Evolutionary conservation across 2,797 vertebrate species (phyloP).

Genomic region (Hydrocynus forskahlii): DNA sequence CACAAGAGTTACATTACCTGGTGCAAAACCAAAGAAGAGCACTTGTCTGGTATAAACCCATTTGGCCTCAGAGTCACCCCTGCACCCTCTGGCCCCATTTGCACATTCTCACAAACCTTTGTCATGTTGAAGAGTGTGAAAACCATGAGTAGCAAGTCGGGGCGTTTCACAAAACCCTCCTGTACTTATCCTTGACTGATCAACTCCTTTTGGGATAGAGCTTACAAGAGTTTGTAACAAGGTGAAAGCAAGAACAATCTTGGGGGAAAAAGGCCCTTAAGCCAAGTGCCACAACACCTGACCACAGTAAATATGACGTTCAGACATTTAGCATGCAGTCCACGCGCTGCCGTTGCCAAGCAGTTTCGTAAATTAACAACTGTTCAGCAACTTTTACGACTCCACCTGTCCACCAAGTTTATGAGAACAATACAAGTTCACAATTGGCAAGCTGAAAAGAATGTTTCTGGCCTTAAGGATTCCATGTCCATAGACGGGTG

Average conservation of each 20-base stretch:
- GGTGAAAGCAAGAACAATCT: not conserved
- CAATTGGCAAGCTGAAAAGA: slow-evolving; percentile 8
- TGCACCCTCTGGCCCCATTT: no score
- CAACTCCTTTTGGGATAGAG: no score
- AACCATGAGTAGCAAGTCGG: no score
- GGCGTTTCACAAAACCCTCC: no score
- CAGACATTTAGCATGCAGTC: not conserved
- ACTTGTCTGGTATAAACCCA: no score
- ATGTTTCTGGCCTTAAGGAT: slow-evolving; percentile 3
- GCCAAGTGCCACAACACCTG: not conserved
- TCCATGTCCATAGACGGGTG: not conserved
- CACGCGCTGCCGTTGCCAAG: slow-evolving; percentile 10
- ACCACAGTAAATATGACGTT: not conserved
- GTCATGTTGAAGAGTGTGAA: no score
- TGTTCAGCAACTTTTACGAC: slow-evolving; percentile 36
- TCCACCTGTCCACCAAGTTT: slow-evolving; percentile 37
- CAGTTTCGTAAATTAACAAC: slow-evolving; percentile 29
- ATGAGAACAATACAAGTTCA: slow-evolving; percentile 24
- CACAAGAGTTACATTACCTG: no score
- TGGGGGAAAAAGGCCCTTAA: not conserved
- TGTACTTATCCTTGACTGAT: no score
- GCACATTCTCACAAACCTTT: no score
- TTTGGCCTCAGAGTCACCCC: no score
- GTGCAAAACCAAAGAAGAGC: no score
- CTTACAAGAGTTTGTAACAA: no score